These are phyloP conservation scores for Xerus rutilus DNA, from an alignment of 2,797 vertebrate species.

Conservation along the genomic window DNA sequence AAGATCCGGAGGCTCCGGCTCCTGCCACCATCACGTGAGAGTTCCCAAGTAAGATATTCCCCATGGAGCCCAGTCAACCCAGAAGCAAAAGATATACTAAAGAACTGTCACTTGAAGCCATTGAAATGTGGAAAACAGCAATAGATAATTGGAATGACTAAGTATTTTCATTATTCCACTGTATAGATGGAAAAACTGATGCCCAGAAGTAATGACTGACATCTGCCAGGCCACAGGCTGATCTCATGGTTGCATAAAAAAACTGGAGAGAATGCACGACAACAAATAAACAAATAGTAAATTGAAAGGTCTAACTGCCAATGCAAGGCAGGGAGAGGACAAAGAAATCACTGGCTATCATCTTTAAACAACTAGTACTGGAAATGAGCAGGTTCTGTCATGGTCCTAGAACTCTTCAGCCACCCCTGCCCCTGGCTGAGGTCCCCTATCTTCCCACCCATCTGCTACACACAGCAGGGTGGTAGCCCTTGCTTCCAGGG, in stretches of 20 bases:
- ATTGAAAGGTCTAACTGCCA: not conserved
- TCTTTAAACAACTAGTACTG: not conserved
- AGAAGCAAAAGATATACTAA: not conserved
- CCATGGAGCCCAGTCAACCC: not conserved
- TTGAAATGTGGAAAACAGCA: not conserved
- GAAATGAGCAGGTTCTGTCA: not conserved
- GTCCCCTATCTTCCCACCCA: not conserved
- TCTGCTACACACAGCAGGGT: not conserved
- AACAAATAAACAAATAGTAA: not conserved
- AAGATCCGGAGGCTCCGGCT: not conserved
- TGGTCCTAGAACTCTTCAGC: not conserved
- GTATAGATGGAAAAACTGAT: not conserved
- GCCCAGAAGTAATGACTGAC: not conserved
- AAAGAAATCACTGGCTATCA: not conserved
- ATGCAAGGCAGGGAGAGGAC: not conserved
- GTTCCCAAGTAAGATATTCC: not conserved
- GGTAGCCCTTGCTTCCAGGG: not conserved
- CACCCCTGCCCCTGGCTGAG: not conserved
- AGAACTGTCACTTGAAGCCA: not conserved
- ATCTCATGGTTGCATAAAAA: not conserved
- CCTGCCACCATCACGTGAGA: too few relatives aligned
- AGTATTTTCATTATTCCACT: not conserved
- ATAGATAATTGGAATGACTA: not conserved
- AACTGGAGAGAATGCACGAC: not conserved
- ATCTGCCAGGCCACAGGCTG: not conserved